Conservation (phyloP, 2,888 invertebrate genomes). For the Diploptera punctata region DNA sequence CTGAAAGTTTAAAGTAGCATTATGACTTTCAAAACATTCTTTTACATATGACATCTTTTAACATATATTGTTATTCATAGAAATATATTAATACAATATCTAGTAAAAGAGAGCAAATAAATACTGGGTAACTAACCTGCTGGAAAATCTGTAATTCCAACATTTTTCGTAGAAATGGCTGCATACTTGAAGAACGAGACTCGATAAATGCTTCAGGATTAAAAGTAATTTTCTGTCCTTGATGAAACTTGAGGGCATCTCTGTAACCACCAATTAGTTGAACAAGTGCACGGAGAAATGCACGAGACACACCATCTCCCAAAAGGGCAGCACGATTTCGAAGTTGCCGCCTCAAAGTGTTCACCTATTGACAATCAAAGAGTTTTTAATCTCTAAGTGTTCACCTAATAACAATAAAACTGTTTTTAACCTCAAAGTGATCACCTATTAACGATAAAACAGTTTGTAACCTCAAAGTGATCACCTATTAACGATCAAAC, state of each 20-base stretch:
- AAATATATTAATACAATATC: background rate
- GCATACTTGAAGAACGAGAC: conserved; percentile 82
- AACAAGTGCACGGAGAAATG: conserved; percentile 90
- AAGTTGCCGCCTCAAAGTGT: conserved; percentile 76
- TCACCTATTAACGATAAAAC: too few relatives aligned
- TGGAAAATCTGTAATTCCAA: conserved; percentile 93
- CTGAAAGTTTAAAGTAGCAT: too few relatives aligned
- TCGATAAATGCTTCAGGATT: conserved; percentile 87
- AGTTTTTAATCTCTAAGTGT: too few relatives aligned
- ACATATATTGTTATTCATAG: background rate
- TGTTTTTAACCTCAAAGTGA: too few relatives aligned
- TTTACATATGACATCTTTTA: too few relatives aligned
- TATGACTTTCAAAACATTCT: too few relatives aligned
- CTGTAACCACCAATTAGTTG: conserved; percentile 94
- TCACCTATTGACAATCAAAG: conserved; percentile 64
- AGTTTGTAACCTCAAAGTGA: too few relatives aligned
- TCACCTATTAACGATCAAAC: too few relatives aligned
- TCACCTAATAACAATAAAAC: too few relatives aligned
- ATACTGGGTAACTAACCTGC: conserved; percentile 79
- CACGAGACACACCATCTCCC: conserved; percentile 92
- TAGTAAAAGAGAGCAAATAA: too few relatives aligned
- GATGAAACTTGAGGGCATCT: conserved; percentile 82
- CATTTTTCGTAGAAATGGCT: conserved; percentile 89
- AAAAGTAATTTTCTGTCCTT: conserved; percentile 80
- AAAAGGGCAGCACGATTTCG: conserved; percentile 76